Evolutionary conservation across 2,888 invertebrate species (phyloP), one percentile per base, ranked within the genome.

Genomic region (Dynastes hyllus): DNA sequence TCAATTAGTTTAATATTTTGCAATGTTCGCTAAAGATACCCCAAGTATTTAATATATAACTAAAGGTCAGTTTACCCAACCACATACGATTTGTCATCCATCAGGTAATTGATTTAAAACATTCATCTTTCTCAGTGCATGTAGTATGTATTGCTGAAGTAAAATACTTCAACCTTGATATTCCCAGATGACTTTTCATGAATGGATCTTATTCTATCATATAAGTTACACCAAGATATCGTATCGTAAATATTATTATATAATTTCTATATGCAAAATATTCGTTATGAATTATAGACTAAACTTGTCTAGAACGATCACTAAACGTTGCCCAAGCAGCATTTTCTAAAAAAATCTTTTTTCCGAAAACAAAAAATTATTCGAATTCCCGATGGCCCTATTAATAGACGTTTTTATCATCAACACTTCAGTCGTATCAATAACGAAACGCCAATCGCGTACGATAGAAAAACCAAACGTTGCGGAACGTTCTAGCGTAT

Each of bases 391-490:
- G 32, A 4, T 16, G 0, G 13, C 6, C 2, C 32, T 29, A 63
- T 32, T 63, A 63, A 63, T 63, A 63, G 32, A 27, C 63, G 6
- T 63, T 63, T 63, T 63, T 63, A 63, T 63, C 63, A 63, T 63
- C 63, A 29, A 29, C 63, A 22, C 32, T 27, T 63, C 63, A 32
- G 9, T 63, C 13, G 63, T 29, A 63, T 5, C 63, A 58, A 8
- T 63, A 63, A 63, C 63, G 29, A 63, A 29, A 63, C 63, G 63
- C 63, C 63, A 63, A 32, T 63, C 63, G 29, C 27, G 29, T 27
- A 29, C 8, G 22, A 16, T 22, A 58, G 55, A 22, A 22, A 58
- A 58, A 22, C 55, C 16, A 63, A 63, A 63, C 63, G 9, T 27
- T 13, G 63, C 27, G 29, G 27, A 63, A 29, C 22, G 63, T 29